phyloP scores from a whole-genome alignment of 2,797 vertebrate genomes.

The Scolopax bukidnonensis region DNA sequence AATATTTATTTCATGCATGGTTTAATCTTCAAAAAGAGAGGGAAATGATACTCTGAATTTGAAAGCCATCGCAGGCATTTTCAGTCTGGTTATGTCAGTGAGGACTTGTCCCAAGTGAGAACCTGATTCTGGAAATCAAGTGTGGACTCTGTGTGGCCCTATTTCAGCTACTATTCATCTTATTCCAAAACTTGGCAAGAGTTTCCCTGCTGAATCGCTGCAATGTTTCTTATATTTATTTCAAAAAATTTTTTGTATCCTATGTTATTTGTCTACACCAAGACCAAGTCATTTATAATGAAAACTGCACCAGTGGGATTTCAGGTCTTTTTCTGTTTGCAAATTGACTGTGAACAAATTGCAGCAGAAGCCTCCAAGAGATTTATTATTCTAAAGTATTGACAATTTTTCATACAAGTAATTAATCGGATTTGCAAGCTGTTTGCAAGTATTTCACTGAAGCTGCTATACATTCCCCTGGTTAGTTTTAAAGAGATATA shows the following conservation, averaged over 20 bases:
- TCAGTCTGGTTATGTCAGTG: rapidly evolving
- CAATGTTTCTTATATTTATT: background rate
- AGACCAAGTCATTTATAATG: background rate
- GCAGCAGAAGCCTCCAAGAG: background rate
- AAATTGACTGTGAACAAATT: background rate
- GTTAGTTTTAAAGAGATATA: background rate
- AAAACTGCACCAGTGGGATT: background rate
- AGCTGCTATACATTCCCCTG: background rate
- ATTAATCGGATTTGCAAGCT: background rate
- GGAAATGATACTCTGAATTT: background rate
- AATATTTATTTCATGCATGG: background rate
- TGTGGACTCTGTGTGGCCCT: background rate
- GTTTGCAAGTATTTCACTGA: background rate
- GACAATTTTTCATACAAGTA: background rate
- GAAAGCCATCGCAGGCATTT: background rate
- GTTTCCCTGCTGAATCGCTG: background rate
- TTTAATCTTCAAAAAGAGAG: background rate
- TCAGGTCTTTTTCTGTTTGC: background rate
- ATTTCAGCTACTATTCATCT: background rate
- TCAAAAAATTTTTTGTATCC: background rate
- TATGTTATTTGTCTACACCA: background rate
- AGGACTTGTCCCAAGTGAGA: background rate
- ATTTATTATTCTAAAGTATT: background rate
- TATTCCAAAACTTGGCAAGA: background rate
- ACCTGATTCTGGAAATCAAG: background rate